Conservation (phyloP, 2,113 vertebrate genomes). For the Mugil cephalus region DNA sequence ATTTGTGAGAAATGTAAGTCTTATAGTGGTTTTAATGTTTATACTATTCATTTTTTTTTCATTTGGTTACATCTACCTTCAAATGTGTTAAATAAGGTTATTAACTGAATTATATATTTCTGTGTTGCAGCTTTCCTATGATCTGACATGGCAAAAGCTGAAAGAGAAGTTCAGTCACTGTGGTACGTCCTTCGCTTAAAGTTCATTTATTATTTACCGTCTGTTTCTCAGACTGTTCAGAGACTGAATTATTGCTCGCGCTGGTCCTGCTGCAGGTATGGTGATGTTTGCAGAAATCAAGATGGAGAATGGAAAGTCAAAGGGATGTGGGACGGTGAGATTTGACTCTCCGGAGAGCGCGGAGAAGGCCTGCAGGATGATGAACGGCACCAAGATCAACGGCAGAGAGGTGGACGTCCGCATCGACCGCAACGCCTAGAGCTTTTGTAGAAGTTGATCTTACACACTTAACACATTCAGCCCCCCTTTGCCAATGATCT, state of each 20-base stretch:
- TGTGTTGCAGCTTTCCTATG: constrained; percentile 94
- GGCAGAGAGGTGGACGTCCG: constrained; percentile 98
- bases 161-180: constrained; percentile 99
- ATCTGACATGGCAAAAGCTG: constrained; percentile 98
- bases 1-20: constrained; percentile 98
- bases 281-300: constrained; percentile 99
- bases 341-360: constrained; percentile 97
- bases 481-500: constrained; percentile 82
- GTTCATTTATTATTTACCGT: neutral
- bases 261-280: constrained; percentile 86
- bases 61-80: neutral
- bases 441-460: constrained; percentile 68
- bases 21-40: too few species aligned
- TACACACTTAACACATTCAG: constrained; percentile 86
- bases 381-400: constrained; percentile 99
- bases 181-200: constrained; percentile 84
- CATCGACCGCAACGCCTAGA: constrained; percentile 94
- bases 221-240: neutral
- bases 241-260: constrained; percentile 56
- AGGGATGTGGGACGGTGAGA: constrained; percentile 97
- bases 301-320: constrained; percentile 98
- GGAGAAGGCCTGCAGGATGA: constrained; percentile 95
- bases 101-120: constrained; percentile 23
- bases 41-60: too few species aligned
- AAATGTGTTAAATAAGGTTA: neutral